A percentile compares a stretch with the other conserved stretches of the same genome.
Conservation (phyloP, 2,888 invertebrate species). For the Dinocampus coccinellae region DNA sequence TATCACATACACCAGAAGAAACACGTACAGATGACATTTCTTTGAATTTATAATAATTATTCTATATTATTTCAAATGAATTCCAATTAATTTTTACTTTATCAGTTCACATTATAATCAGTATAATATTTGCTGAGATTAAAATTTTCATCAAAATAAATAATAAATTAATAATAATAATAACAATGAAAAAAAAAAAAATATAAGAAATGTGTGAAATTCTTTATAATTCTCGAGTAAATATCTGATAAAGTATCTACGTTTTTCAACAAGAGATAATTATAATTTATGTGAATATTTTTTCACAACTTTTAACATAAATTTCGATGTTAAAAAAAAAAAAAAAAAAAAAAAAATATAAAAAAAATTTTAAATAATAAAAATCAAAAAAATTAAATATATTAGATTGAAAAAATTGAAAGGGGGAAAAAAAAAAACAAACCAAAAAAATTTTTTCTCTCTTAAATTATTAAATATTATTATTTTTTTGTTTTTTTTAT, state of each 20-base stretch:
- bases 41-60: background rate
- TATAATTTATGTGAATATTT: background rate
- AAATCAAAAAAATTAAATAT: too few relatives aligned
- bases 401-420: too few relatives aligned
- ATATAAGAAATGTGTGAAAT: too few relatives aligned
- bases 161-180: too few relatives aligned
- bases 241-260: background rate
- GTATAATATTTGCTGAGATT: too few relatives aligned
- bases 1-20: background rate
- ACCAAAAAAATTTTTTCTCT: too few relatives aligned
- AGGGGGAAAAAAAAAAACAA: too few relatives aligned
- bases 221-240: too few relatives aligned
- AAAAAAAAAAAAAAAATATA: background rate
- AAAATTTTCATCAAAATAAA: background rate
- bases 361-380: background rate
- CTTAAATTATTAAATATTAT: too few relatives aligned
- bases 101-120: too few relatives aligned
- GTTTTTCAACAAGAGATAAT: background rate
- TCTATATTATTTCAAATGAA: background rate
- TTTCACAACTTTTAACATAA: background rate
- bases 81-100: background rate
- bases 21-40: background rate
- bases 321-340: background rate
- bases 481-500: too few relatives aligned
- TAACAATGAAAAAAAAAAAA: too few relatives aligned